Evolutionary conservation across 2,797 vertebrate genomes (phyloP), one percentile per base, ranked within the genome.

Genomic region (Typhlichthys subterraneus): DNA sequence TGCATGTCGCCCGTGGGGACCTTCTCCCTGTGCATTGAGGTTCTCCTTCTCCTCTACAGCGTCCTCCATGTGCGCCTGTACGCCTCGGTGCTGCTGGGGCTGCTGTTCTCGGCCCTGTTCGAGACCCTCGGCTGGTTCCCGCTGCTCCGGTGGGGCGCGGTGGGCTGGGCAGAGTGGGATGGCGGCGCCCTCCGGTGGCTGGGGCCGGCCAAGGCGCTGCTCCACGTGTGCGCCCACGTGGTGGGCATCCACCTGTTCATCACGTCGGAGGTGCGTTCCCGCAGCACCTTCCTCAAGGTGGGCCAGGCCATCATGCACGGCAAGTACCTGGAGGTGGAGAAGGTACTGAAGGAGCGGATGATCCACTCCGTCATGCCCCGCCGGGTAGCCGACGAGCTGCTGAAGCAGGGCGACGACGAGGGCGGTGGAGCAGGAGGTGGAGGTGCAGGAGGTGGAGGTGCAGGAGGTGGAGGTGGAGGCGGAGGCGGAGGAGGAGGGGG

Each of bases 261-360:
- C 88, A 98, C 98, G 95, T 98, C 96, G 0, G 96, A 99, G 85
- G 97, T 98, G 70, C 93, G 98, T 14, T 96, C 96, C 0, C 93
- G 98, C 69, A 99, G 96, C 91, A 99, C 97, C 33, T 99, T 99
- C 88, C 93, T 99, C 17, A 99, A 99, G 77, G 96, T 99, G 72
- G 98, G 98, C 33, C 97, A 99, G 70, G 97, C 98, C 17, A 97
- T 99, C 84, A 99, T 99, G 97, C 97, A 99, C 0, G 98, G 97
- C 33, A 99, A 99, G 83, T 97, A 99, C 73, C 91, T 99, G 85
- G 97, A 99, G 83, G 97, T 99, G 65, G 98, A 99, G 88, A 99
- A 99, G 87, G 98, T 96, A 48, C 90, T 99, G 71, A 99, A 99
- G 87, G 98, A 99, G 87, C 91, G 97, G 57, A 99, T 99, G 97